Percentiles rank a stretch among this genome's conserved stretches.
Evolutionary conservation across 2,888 invertebrate genomes (phyloP).

Genomic region (Achlya flavicornis): DNA sequence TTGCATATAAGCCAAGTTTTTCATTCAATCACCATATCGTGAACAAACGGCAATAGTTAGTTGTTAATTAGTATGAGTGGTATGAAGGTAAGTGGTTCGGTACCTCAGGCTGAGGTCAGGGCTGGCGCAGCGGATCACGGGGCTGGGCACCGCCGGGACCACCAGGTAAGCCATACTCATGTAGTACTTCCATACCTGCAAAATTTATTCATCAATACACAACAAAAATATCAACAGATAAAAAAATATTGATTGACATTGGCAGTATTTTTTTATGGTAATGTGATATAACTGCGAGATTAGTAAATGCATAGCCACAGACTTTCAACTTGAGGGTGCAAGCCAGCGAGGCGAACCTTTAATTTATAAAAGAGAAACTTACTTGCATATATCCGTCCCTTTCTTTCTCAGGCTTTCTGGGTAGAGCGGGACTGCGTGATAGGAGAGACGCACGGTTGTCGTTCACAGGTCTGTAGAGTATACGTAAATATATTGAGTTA

Average conservation of each 20-base stretch:
- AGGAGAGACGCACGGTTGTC: slow-evolving; percentile 98
- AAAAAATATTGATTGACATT: too few relatives aligned
- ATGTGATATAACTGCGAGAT: too few relatives aligned
- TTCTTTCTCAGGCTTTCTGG: slow-evolving; percentile 96
- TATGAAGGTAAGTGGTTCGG: slow-evolving; percentile 6
- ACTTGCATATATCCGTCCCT: slow-evolving; percentile 95
- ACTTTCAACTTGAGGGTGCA: too few relatives aligned
- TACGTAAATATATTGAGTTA: slow-evolving; percentile 7
- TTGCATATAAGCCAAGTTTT: background rate
- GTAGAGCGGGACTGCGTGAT: slow-evolving; percentile 91
- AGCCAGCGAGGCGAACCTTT: too few relatives aligned
- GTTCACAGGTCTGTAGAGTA: slow-evolving; percentile 91
- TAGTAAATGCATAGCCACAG: too few relatives aligned
- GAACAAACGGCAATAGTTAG: too few relatives aligned
- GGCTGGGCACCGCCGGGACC: slow-evolving; percentile 95
- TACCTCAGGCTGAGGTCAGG: slow-evolving; percentile 96
- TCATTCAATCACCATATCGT: background rate
- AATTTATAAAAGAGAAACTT: slow-evolving; percentile 18
- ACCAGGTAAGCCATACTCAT: slow-evolving; percentile 98
- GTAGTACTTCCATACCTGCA: slow-evolving; percentile 96
- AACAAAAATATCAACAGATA: too few relatives aligned
- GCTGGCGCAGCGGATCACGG: slow-evolving; percentile 94
- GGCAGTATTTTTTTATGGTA: too few relatives aligned
- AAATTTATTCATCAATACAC: slow-evolving; percentile 1
- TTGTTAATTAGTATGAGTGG: slow-evolving; percentile 9